These are phyloP conservation scores for Eugnorisma glareosa DNA, from an alignment of 2,888 invertebrate species.

Conservation along the genomic window DNA sequence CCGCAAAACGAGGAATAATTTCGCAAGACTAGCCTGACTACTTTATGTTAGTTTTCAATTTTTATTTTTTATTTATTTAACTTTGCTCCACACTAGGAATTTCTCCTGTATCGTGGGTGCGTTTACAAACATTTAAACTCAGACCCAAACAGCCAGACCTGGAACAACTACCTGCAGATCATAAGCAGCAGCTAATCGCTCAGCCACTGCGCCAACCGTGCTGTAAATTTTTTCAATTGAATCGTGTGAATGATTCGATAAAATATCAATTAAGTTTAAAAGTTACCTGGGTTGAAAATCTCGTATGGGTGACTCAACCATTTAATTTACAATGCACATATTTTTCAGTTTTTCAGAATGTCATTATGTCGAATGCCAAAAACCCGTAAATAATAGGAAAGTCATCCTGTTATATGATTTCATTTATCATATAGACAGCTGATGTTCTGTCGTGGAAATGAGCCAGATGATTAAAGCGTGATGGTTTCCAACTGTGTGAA, in stretches of 20 bases:
- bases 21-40: neutral
- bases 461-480: constrained; percentile 27
- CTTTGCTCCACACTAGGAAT: too few relatives aligned
- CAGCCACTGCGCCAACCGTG: too few relatives aligned
- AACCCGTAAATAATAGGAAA: constrained; percentile 20
- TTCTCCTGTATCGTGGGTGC: too few relatives aligned
- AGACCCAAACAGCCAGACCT: too few relatives aligned
- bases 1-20: constrained; percentile 7
- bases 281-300: neutral
- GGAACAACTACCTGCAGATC: too few relatives aligned
- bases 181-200: too few relatives aligned
- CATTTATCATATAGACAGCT: constrained; percentile 19
- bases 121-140: too few relatives aligned
- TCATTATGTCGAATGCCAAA: constrained; percentile 16
- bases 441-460: constrained; percentile 37
- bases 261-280: neutral
- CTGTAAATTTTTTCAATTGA: too few relatives aligned
- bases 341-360: constrained; percentile 10
- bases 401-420: constrained; percentile 27
- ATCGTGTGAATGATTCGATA: neutral
- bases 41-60: too few relatives aligned
- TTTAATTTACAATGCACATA: constrained; percentile 19
- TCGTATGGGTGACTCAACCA: neutral
- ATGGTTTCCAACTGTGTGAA: constrained; percentile 20
- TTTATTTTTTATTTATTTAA: too few relatives aligned